Evolutionary conservation across 2,888 invertebrate genomes (phyloP), one percentile per base, ranked within the genome.

Genomic region (Pristionchus exspectatus): DNA sequence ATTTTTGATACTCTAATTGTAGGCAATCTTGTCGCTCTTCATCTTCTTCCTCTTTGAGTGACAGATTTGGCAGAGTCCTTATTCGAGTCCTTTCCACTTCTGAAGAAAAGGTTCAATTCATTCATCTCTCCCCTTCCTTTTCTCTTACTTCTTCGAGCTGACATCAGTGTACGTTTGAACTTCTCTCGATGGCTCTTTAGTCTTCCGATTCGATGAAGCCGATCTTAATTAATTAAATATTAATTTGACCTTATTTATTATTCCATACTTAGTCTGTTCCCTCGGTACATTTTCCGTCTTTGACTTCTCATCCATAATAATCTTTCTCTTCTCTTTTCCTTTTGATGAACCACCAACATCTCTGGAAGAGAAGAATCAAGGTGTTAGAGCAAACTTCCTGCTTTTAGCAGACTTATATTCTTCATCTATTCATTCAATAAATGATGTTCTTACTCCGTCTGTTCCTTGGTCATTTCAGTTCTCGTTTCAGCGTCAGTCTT

Each of bases 1-100:
- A 72, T 33, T 72, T 33, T 72, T 72, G 69, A 72, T 72, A 30
- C 69, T 72, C 69, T 72, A 63, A 21, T 72, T 33, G 69, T 30
- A 33, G 33, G 30, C 9, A 12, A 16, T 72, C 69, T 72, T 16
- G 33, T 72, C 69, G 2, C 30, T 72, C 69, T 30, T 33, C 30
- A 72, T 72, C 69, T 72, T 30, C 10, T 72, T 33, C 16, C 33
- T 33, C 69, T 72, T 30, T 72, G 21, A 21, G 69, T 72, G 12
- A 72, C 69, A 10, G 69, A 72, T 18, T 72, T 72, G 30, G 27
- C 12, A 30, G 69, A 72, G 12, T 72, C 69, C 33, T 33, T 72
- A 12, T 72, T 72, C 30, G 69, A 72, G 12, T 72, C 69, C 33
- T 72, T 72, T 10, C 18, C 69, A 72, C 69, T 72, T 30, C 69